A percentile compares a stretch with the other conserved stretches of the same genome.
These are phyloP conservation scores for Caenorhabditis plicata DNA, from an alignment of 2,888 invertebrate species.

Conservation along the genomic window DNA sequence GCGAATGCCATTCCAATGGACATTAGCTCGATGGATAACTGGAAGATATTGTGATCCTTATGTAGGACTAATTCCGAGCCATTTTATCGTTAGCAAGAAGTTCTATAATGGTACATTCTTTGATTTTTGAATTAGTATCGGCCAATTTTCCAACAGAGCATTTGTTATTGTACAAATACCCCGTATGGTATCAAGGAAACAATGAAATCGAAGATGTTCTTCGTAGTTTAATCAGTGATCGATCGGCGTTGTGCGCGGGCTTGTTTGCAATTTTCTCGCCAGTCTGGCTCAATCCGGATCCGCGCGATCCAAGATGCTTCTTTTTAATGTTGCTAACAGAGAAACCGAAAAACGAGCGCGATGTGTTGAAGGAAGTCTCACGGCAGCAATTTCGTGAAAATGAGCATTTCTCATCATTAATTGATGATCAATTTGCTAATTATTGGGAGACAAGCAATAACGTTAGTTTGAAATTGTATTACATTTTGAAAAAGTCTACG, in stretches of 20 bases:
- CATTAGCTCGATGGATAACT: constrained; percentile 27
- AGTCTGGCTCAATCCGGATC: constrained; percentile 36
- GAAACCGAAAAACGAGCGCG: no score
- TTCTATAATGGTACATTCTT: constrained; percentile 27
- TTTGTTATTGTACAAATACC: constrained; percentile 28
- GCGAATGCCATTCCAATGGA: constrained; percentile 36
- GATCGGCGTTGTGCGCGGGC: constrained; percentile 22
- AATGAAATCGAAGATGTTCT: constrained; percentile 32
- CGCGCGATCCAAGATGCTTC: constrained; percentile 37
- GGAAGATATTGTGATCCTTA: constrained; percentile 21
- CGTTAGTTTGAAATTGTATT: no score
- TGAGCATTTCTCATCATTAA: no score
- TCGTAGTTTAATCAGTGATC: constrained; percentile 25
- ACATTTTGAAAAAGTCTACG: no score
- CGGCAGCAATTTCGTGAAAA: no score
- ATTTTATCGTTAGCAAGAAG: constrained; percentile 36
- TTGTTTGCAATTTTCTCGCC: constrained; percentile 46
- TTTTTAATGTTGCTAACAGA: constrained; percentile 36
- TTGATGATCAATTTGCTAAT: no score
- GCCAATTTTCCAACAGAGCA: constrained; percentile 19
- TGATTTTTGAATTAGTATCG: neutral
- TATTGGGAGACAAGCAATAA: no score
- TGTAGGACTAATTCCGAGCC: constrained; percentile 36
- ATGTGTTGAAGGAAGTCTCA: no score
- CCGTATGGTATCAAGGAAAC: constrained; percentile 43